Base-by-base conservation (phyloP, 2,113 vertebrate species). In the Tamias sibiricus region DNA sequence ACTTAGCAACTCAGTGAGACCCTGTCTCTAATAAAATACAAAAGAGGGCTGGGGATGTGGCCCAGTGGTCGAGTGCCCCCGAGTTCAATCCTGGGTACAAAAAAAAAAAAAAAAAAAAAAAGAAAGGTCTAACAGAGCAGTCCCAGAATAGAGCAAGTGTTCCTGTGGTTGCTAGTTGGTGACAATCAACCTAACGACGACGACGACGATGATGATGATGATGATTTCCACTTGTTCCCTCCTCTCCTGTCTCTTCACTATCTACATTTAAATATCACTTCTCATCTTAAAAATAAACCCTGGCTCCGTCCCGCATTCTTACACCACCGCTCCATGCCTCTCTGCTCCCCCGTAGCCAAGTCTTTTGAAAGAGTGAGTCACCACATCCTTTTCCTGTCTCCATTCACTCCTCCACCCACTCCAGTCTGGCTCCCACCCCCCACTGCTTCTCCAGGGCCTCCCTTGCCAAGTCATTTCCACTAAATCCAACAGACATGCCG, bases 341-440 rank as follows among this genome's bases (percentile, higher is more conserved):
- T 72, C 77, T 72, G 59, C 75, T 92, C 52, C 85, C 75, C 19
- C 16, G 74, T 28, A 82, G 72, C 81, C 88, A 75, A n/a, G 42
- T 28, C 87, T 59, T 64, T 64, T 69, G 80, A 68, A 69, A 84
- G 88, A 85, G 28, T 96, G 96, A 95, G 75, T 97, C 95, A 96
- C 66, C 52, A 9, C 44, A 40, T 84, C 66, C 94, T 16, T 83
- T 90, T 95, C 94, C 0, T 47, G 14, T 24, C 87, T 82, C 54
- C 85, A 40, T 92, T 96, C 91, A 57, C 85, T 75, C 71, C 82
- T 82, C 84, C 24, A 0, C 93, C 91, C 85, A 79, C 93, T 69
- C 62, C 82, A 71, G 77, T 94, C 94, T 89, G 91, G 80, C 72
- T 90, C 30, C 84, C 64, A 2, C 42, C 40, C 40, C 5, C 49